Evolutionary conservation across 2,797 vertebrate species (phyloP).

Genomic region (Netta rufina): DNA sequence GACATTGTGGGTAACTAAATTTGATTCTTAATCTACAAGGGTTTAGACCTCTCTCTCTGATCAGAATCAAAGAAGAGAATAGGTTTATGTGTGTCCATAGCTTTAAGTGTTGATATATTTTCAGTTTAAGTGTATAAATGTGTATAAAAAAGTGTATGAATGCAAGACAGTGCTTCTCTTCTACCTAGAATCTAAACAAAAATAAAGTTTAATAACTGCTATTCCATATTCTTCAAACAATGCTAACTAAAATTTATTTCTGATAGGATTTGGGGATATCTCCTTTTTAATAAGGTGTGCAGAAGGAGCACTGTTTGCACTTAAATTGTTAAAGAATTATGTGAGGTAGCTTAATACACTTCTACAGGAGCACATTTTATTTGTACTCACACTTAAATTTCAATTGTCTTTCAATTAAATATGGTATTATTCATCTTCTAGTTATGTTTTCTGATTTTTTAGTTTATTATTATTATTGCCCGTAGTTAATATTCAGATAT

Average conservation of each 20-base stretch:
- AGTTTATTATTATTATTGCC: not conserved
- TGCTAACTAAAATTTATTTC: not conserved
- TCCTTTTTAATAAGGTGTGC: not conserved
- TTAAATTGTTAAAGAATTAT: not conserved
- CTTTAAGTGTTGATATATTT: not conserved
- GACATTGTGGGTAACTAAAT: not conserved
- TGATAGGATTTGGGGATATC: not conserved
- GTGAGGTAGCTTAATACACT: not conserved
- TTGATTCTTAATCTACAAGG: not conserved
- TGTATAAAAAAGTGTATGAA: not conserved
- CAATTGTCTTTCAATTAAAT: not conserved
- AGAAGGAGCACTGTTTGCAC: not conserved
- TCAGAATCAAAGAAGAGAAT: not conserved
- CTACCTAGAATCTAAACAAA: not conserved
- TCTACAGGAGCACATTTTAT: not conserved
- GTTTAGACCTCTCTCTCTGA: not conserved
- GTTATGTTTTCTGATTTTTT: not conserved
- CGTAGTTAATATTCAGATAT: not conserved
- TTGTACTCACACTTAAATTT: not conserved
- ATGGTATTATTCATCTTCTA: not conserved
- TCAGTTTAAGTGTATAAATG: not conserved
- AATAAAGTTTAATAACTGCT: not conserved
- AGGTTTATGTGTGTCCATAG: not conserved
- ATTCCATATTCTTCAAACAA: not conserved
- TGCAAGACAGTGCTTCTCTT: not conserved